Evolutionary conservation across 92 coral and sea anemone genomes (phyloP).

Genomic region (Phenganax stokvisi): DNA sequence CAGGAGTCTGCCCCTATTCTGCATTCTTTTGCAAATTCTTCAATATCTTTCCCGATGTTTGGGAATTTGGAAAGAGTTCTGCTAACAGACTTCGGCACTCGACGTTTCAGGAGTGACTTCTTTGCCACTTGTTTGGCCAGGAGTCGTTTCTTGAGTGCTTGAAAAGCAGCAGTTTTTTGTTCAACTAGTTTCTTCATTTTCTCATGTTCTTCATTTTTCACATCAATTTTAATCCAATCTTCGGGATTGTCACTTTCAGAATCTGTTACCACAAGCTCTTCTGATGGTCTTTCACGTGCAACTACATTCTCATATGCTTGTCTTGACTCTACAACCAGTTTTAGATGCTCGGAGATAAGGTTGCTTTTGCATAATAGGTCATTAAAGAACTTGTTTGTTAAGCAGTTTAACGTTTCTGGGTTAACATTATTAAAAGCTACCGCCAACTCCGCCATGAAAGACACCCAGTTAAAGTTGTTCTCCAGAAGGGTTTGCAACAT

Average conservation of each 20-base stretch:
- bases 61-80: slow-evolving; percentile 32
- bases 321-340: slow-evolving; percentile 46
- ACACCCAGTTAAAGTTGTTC: slow-evolving; percentile 52
- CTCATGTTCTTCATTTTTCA: slow-evolving; percentile 5
- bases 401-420: slow-evolving; percentile 38
- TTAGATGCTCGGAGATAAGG: slow-evolving; percentile 36
- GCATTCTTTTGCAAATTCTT: slow-evolving; percentile 32
- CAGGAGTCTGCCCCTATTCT: slow-evolving; percentile 48
- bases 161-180: slow-evolving; percentile 15
- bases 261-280: slow-evolving; percentile 26
- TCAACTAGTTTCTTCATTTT: slow-evolving; percentile 7
- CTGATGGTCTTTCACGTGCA: slow-evolving; percentile 2
- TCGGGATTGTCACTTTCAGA: slow-evolving; percentile 45
- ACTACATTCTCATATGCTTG: slow-evolving; percentile 28
- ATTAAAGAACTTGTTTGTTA: slow-evolving; percentile 40
- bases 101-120: slow-evolving; percentile 22
- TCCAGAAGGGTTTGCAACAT: slow-evolving; percentile 45
- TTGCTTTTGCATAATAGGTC: slow-evolving; percentile 36
- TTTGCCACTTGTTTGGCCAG: slow-evolving; percentile 36
- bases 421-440: slow-evolving; percentile 37
- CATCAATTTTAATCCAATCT: slow-evolving; percentile 19
- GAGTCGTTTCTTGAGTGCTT: slow-evolving; percentile 13
- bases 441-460: slow-evolving; percentile 51
- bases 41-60: slow-evolving; percentile 43
- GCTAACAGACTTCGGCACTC: slow-evolving; percentile 24